A percentile compares a stretch with the other conserved stretches of the same genome.
phyloP scores from a whole-genome alignment of 1,140 invertebrate genomes.

The Aphaenogaster floridana region DNA sequence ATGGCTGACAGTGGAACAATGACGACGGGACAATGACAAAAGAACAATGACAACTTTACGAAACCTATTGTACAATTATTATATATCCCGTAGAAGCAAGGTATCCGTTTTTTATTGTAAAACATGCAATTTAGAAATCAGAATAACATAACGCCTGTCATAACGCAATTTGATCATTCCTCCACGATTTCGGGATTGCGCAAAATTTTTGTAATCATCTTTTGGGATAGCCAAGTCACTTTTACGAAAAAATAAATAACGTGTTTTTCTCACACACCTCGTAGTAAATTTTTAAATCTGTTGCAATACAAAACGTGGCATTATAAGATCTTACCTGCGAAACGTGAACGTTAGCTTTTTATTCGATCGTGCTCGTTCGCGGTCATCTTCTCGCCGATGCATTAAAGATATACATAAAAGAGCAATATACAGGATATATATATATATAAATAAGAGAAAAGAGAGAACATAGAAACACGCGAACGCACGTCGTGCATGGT shows the following conservation, averaged over 20 bases:
- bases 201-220: neutral
- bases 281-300: neutral
- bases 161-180: neutral
- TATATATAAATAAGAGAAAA: neutral
- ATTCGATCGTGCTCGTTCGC: neutral
- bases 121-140: neutral
- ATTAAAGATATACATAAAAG: constrained; percentile 2
- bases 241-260: neutral
- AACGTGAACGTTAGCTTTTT: neutral
- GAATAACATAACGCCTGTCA: too few relatives aligned
- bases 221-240: neutral
- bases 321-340: neutral
- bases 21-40: neutral
- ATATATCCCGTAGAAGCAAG: neutral
- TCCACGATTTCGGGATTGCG: neutral
- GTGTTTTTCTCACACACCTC: neutral
- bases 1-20: neutral
- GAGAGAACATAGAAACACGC: neutral
- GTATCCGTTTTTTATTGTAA: neutral
- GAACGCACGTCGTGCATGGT: constrained; percentile 2
- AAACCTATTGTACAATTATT: constrained; percentile 19
- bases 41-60: neutral
- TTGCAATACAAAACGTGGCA: neutral
- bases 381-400: neutral
- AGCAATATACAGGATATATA: neutral